Evolutionary conservation across 2,888 invertebrate genomes (phyloP), one percentile per base, ranked within the genome.

Genomic region (Amiota minor): DNA sequence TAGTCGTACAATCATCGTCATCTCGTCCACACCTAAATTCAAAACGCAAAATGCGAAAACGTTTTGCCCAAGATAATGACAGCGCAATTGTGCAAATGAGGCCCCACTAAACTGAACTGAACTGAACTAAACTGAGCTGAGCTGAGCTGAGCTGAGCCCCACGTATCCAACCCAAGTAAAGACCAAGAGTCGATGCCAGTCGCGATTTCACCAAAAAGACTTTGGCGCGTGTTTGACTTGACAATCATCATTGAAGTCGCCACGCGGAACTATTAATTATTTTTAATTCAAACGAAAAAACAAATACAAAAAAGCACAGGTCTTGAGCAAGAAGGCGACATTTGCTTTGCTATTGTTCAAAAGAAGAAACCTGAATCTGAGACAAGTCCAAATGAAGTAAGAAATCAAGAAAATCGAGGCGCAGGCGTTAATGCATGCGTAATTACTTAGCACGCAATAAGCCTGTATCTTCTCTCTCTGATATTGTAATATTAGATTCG

Each of bases 11-110:
- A 61, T 35, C n/a, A n/a, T 18, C 62, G n/a, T 23, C 6, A 35
- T n/a, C 10, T 23, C 18, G 62, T 62, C 62, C 62, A 62, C 62
- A 62, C 62, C 62, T 62, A 62, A 62, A 35, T 23, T n/a, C 62
- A 45, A 53, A n/a, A 53, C 53, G 53, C 35, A 35, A 35, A 35
- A 35, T 35, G 35, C 35, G 65, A 76, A 76, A 35, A 62, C 62
- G 71, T 76, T 75, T 55, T 68, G 74, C 72, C 72, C 72, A 11
- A 76, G 12, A 50, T 68, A 68, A 68, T 68, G 67, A 68, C 67
- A 50, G 59, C 70, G 68, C 50, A 68, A 69, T 67, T 69, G 72
- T 72, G 67, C 55, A 71, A 64, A 71, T 64, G 65, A 71, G 64
- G 2, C 35, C 35, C 35, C 35, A 35, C 35, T 35, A 35, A 35